A percentile compares a stretch with the other conserved stretches of the same genome.
These are phyloP conservation scores for Falco biarmicus DNA, from an alignment of 2,797 vertebrate genomes.

Conservation along the genomic window DNA sequence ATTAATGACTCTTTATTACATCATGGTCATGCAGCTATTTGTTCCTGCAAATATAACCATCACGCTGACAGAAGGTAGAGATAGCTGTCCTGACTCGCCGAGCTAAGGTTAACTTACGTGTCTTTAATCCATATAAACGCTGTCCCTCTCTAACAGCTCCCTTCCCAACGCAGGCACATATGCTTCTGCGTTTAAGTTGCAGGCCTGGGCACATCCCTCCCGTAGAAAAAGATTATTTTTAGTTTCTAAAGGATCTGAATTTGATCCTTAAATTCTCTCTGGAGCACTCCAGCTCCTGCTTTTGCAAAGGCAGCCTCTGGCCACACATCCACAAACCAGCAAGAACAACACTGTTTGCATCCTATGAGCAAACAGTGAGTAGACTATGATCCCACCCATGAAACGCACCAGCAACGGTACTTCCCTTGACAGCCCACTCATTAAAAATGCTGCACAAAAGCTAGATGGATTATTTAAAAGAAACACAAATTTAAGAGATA, in stretches of 20 bases:
- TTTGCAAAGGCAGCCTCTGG: not conserved
- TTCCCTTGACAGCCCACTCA: not conserved
- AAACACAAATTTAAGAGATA: not conserved
- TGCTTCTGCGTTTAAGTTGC: not conserved
- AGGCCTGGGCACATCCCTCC: not conserved
- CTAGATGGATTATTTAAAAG: not conserved
- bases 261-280: not conserved
- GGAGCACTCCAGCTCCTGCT: not conserved
- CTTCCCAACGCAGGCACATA: not conserved
- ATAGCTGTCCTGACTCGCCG: not conserved
- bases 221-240: not conserved
- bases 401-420: not conserved
- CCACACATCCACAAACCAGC: accelerated
- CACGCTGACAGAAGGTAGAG: not conserved
- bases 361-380: accelerated
- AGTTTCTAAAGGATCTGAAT: not conserved
- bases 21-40: not conserved
- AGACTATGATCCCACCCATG: not conserved
- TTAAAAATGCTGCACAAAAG: not conserved
- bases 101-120: not conserved
- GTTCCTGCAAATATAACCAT: not conserved
- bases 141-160: not conserved
- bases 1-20: not conserved
- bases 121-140: not conserved
- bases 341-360: accelerated